phyloP scores from a whole-genome alignment of 2,888 invertebrate genomes.

The Tipula confusa region DNA sequence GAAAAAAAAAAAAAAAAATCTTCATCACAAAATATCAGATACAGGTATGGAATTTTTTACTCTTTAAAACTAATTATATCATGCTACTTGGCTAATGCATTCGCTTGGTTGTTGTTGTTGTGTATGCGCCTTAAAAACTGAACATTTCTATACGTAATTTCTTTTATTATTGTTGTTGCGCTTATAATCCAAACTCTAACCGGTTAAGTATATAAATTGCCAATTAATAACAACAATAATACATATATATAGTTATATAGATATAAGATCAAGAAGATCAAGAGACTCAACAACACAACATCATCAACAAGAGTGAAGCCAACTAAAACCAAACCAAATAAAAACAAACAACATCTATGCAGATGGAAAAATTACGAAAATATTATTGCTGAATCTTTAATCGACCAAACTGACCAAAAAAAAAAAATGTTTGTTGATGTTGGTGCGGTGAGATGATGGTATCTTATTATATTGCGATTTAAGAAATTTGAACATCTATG shows the following conservation, averaged over 20 bases:
- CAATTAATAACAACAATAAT: not conserved
- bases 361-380: not conserved
- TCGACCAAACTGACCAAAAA: not conserved
- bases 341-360: not conserved
- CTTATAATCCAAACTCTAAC: not conserved
- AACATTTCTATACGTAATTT: not conserved
- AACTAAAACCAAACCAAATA: not conserved
- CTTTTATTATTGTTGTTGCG: not conserved
- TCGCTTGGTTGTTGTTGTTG: not conserved
- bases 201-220: not conserved
- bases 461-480: not conserved
- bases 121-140: not conserved
- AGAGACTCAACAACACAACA: not conserved
- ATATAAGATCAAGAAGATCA: constrained; percentile 20
- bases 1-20: no score
- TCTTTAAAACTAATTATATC: not conserved
- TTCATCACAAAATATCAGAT: not conserved
- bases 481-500: no score
- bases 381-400: not conserved
- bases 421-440: constrained; percentile 7
- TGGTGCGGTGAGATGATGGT: not conserved
- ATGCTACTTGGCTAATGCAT: not conserved
- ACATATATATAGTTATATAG: no score
- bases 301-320: not conserved
- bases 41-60: not conserved